These are phyloP conservation scores for Jaculus jaculus DNA, from an alignment of 2,113 vertebrate species.

Conservation along the genomic window DNA sequence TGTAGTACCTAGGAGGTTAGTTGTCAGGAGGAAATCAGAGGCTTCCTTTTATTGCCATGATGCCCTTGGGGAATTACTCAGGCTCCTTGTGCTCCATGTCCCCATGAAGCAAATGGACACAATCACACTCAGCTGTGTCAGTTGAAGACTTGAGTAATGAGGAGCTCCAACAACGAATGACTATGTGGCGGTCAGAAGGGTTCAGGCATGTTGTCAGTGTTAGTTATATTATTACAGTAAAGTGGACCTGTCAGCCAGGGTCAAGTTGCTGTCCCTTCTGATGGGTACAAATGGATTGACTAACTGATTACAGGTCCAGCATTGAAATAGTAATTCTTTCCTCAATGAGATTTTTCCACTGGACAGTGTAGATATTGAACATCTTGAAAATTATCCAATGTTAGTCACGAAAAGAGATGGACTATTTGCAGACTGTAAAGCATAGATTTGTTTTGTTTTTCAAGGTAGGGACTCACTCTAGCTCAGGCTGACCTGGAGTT, in stretches of 20 bases:
- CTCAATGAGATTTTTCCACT: neutral
- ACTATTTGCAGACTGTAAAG: neutral
- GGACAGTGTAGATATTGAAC: neutral
- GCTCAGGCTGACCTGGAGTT: too few relatives aligned
- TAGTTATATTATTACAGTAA: slow-evolving; percentile 70
- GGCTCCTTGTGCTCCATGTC: neutral
- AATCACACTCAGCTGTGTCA: neutral
- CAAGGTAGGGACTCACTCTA: too few relatives aligned
- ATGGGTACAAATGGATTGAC: slow-evolving; percentile 43
- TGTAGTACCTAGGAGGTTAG: neutral
- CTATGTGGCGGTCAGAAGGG: slow-evolving; percentile 39
- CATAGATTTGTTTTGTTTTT: too few relatives aligned
- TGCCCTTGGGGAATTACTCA: neutral
- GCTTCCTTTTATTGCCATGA: neutral
- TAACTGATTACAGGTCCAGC: slow-evolving; percentile 47
- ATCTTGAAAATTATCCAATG: neutral
- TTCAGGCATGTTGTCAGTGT: slow-evolving; percentile 40
- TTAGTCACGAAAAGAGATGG: neutral
- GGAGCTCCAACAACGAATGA: slow-evolving; percentile 43
- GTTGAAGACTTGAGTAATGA: slow-evolving; percentile 5
- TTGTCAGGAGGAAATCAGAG: neutral
- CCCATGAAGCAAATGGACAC: slow-evolving; percentile 12
- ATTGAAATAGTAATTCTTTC: slow-evolving; percentile 34
- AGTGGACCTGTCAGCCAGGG: slow-evolving; percentile 29
- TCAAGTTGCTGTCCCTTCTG: slow-evolving; percentile 10